Percentiles rank a stretch among this genome's conserved stretches.
Evolutionary conservation across 92 coral and sea anemone genomes (phyloP).

Genomic region (Phenganax subtilis): DNA sequence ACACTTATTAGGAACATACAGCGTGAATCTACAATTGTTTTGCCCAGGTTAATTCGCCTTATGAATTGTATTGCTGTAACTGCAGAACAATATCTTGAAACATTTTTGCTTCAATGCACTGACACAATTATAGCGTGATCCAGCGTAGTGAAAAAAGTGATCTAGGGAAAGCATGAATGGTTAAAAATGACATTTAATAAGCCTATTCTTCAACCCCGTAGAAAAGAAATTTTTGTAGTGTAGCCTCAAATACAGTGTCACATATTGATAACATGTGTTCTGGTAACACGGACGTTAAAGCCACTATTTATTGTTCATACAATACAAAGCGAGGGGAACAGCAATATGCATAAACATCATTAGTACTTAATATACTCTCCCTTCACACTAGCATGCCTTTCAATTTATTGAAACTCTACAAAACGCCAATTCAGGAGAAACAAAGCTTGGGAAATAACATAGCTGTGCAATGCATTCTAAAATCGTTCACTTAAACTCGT

Average conservation of each 20-base stretch:
- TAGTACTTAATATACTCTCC: background rate
- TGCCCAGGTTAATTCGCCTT: too few relatives aligned
- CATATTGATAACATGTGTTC: conserved; percentile 13
- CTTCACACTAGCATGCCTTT: background rate
- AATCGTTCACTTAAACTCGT: background rate
- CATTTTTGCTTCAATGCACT: too few relatives aligned
- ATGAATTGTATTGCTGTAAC: too few relatives aligned
- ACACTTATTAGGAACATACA: too few relatives aligned
- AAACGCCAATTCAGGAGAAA: background rate
- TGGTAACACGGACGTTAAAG: conserved; percentile 1
- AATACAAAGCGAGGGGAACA: background rate
- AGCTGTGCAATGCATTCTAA: conserved; percentile 15
- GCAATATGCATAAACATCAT: background rate
- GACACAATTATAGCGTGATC: too few relatives aligned
- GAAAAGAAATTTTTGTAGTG: too few relatives aligned
- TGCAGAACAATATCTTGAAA: too few relatives aligned
- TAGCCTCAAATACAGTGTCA: background rate
- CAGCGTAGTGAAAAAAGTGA: too few relatives aligned
- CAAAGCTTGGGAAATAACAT: conserved; percentile 2
- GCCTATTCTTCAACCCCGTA: too few relatives aligned
- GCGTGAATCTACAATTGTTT: too few relatives aligned
- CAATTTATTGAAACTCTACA: background rate
- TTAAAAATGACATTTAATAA: too few relatives aligned
- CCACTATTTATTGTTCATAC: conserved; percentile 22
- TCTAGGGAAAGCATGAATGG: too few relatives aligned